Conservation (phyloP, 2,113 vertebrate species). For the Hepsetus odoe region DNA sequence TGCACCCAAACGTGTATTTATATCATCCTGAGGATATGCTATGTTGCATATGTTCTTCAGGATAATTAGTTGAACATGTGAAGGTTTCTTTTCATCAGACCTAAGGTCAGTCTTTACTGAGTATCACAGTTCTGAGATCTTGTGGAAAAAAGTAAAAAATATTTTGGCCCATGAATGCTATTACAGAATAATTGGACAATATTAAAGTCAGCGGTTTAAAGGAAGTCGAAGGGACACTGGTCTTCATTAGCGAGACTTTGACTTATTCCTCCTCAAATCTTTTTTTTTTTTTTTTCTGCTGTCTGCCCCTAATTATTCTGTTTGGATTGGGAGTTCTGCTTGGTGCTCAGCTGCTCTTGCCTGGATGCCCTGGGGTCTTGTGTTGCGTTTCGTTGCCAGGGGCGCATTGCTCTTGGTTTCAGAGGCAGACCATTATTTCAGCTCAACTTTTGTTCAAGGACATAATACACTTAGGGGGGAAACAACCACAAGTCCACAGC, state of each 20-base stretch:
- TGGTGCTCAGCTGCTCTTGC: conserved; percentile 17
- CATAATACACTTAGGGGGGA: conserved; percentile 1
- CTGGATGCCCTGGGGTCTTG: conserved; percentile 21
- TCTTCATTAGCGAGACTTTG: conserved; percentile 67
- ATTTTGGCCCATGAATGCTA: conserved; percentile 67
- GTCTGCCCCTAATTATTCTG: conserved; percentile 39
- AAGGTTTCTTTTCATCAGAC: conserved; percentile 39
- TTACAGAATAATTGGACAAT: conserved; percentile 72
- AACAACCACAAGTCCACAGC: neutral
- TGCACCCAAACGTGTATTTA: neutral
- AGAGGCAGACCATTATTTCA: conserved; percentile 12
- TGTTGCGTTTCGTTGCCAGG: conserved; percentile 17
- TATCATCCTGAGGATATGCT: neutral
- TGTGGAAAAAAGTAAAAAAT: conserved; percentile 64
- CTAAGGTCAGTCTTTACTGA: conserved; percentile 47
- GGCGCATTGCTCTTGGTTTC: neutral
- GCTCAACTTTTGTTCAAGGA: conserved; percentile 21
- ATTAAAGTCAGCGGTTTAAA: conserved; percentile 74
- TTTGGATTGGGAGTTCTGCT: conserved; percentile 25
- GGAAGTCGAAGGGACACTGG: conserved; percentile 68
- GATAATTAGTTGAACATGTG: conserved; percentile 30
- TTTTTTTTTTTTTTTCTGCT: conserved; percentile 7
- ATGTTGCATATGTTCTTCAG: neutral
- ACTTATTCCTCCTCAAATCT: conserved; percentile 42
- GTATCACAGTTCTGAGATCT: conserved; percentile 65